Evolutionary conservation across 2,888 invertebrate species (phyloP), one percentile per base, ranked within the genome.

Genomic region (Rhagonycha fulva): DNA sequence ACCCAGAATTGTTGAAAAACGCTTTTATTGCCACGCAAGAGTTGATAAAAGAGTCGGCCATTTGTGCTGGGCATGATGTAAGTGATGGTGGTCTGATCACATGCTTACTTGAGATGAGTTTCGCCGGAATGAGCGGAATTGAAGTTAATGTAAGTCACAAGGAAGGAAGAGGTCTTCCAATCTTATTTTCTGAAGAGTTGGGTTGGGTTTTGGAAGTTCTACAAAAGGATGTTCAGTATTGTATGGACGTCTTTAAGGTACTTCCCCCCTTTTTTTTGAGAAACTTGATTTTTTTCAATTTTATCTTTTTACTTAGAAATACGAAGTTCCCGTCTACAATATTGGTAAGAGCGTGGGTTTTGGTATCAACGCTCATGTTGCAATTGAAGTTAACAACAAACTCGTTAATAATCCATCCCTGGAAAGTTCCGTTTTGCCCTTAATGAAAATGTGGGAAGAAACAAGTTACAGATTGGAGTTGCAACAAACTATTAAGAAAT

Each of bases 41-140:
- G 79, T 89, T 98, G n/a, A 91, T 98, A 63, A 91, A 91, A 88
- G 93, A 93, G 81, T 90, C 90, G 4, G 91, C 92, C 84, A 87
- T 96, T 10, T 85, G 94, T 47, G 91, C 98, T 5, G 98, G 98
- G 0, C 99, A 99, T 86, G 99, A 99, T 87, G 91, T 99, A 5
- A 98, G 98, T 85, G 99, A 99, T 89, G 99, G 99, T 23, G 99
- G 99, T 30, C 89, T 99, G 32, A 90, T 99, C 62, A 95, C 95
- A 0, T 95, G 96, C 82, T 87, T 96, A 0, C 85, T 99, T 76
- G 99, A 99, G 89, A 98, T 99, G 98, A 94, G 95, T n/a, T 96
- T 99, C 85, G 97, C 93, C 74, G 98, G 98, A 60, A 89, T 98
- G 75, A 92, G 94, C 81, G 98, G 98, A 0, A 84, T 97, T 14